Percentiles rank a stretch among this genome's conserved stretches.
These are phyloP conservation scores for Plotosus lineatus DNA, from an alignment of 2,113 vertebrate species.

Conservation along the genomic window DNA sequence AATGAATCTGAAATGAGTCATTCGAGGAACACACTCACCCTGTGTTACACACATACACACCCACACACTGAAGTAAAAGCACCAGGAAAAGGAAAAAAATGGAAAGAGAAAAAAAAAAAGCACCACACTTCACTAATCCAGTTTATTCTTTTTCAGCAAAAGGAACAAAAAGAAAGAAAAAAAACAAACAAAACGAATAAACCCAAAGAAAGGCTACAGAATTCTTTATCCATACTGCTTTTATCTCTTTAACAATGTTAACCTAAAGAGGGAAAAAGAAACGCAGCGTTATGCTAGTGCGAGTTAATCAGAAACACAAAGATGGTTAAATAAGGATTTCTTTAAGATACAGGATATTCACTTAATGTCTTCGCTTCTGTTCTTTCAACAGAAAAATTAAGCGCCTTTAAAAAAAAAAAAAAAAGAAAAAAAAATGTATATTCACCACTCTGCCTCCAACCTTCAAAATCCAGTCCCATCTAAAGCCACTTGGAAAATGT, in stretches of 20 bases:
- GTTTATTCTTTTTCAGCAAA: constrained; percentile 94
- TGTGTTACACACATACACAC: neutral
- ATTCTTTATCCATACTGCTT: constrained; percentile 62
- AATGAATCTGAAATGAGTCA: constrained; percentile 35
- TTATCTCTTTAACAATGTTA: constrained; percentile 84
- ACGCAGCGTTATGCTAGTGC: constrained; percentile 89
- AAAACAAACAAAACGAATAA: constrained; percentile 61
- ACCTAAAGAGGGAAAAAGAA: constrained; percentile 78
- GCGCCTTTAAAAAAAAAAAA: constrained; percentile 57
- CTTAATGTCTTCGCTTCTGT: constrained; percentile 63
- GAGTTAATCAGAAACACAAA: constrained; percentile 95
- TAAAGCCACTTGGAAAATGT: neutral
- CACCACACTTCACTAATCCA: constrained; percentile 79
- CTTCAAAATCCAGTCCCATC: constrained; percentile 2
- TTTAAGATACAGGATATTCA: constrained; percentile 88
- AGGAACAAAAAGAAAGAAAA: constrained; percentile 63
- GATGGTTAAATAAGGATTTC: constrained; percentile 93
- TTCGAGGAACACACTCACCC: constrained; percentile 30
- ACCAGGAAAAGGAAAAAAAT: too few species aligned
- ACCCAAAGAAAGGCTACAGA: constrained; percentile 83
- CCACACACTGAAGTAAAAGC: neutral
- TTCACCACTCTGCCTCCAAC: constrained; percentile 29
- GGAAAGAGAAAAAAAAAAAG: constrained; percentile 19
- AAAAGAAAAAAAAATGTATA: constrained; percentile 31
- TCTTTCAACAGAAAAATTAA: constrained; percentile 75